These are phyloP conservation scores for Onychostruthus taczanowskii DNA, from an alignment of 2,113 vertebrate genomes.

Conservation along the genomic window DNA sequence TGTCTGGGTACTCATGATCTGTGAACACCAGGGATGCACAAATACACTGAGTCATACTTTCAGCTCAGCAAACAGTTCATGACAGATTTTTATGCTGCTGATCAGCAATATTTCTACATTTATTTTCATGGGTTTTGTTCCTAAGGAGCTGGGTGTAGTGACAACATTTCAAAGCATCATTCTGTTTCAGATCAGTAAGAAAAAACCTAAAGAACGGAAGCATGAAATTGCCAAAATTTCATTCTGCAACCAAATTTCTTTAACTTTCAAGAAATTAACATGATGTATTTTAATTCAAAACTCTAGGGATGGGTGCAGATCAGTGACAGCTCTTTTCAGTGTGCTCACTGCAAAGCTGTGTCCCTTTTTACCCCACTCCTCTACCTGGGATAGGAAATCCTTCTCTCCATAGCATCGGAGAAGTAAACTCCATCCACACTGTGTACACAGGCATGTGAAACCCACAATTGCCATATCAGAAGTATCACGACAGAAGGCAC, in stretches of 20 bases:
- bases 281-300: neutral
- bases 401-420: neutral
- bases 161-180: neutral
- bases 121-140: neutral
- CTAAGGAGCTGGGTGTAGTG: neutral
- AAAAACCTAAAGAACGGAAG: neutral
- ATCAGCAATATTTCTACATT: neutral
- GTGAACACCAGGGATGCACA: neutral
- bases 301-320: neutral
- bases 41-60: neutral
- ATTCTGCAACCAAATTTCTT: neutral
- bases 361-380: neutral
- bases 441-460: neutral
- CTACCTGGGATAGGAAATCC: neutral
- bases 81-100: neutral
- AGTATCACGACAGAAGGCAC: neutral
- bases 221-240: neutral
- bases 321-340: neutral
- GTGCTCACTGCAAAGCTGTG: neutral
- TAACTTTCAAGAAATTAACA: neutral
- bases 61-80: neutral
- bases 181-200: neutral
- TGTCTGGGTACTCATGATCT: neutral
- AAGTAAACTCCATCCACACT: fast-evolving
- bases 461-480: neutral